These are phyloP conservation scores for Dasyurus viverrinus DNA, from an alignment of 2,113 vertebrate species.

Conservation along the genomic window DNA sequence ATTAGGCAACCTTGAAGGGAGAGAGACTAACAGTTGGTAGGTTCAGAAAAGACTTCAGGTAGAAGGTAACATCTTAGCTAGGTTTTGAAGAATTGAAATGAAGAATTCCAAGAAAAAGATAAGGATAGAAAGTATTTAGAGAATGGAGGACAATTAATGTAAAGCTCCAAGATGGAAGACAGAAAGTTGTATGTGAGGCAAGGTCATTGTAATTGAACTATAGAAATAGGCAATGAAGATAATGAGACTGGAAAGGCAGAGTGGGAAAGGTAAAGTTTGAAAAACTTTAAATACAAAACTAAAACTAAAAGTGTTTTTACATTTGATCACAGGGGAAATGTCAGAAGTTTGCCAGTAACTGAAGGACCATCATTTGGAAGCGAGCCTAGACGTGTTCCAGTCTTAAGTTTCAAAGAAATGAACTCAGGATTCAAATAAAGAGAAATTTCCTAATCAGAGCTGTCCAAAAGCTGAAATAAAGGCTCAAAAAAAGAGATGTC, in stretches of 20 bases:
- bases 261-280: background rate
- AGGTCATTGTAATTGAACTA: background rate
- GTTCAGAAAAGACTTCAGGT: background rate
- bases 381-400: too few species aligned
- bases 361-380: background rate
- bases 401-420: background rate
- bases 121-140: background rate
- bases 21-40: background rate
- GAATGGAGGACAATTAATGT: background rate
- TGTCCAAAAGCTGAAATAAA: background rate
- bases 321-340: background rate
- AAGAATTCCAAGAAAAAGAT: background rate
- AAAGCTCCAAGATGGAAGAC: background rate
- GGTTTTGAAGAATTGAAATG: background rate
- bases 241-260: too few species aligned
- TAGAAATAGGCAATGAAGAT: background rate
- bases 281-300: background rate
- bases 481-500: background rate
- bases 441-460: background rate
- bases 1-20: background rate
- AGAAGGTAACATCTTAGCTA: background rate
- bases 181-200: background rate
- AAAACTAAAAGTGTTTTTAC: background rate
- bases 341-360: background rate
- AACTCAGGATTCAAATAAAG: background rate